Conservation (phyloP, 2,797 vertebrate species). For the Enteromius viviparus region DNA sequence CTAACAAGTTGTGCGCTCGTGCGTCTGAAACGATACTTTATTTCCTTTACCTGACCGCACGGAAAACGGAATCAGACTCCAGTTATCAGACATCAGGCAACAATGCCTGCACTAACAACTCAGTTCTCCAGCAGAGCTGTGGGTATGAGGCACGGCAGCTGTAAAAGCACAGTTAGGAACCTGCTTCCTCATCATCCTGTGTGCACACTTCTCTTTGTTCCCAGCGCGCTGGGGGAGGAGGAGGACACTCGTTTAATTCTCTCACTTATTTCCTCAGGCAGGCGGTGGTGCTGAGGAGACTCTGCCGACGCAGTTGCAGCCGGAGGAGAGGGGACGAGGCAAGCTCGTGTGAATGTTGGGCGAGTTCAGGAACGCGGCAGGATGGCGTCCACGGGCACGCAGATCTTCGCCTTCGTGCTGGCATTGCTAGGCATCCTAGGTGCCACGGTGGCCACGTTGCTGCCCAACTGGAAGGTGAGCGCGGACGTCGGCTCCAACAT, state of each 20-base stretch:
- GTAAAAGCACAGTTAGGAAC: slow-evolving; percentile 47
- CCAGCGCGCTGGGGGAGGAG: slow-evolving; percentile 48
- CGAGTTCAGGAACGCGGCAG: slow-evolving; percentile 61
- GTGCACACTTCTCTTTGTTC: slow-evolving; percentile 72
- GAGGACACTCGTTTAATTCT: slow-evolving; percentile 61
- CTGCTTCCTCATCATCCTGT: slow-evolving; percentile 54
- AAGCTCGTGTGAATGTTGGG: slow-evolving; percentile 74
- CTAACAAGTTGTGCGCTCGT: slow-evolving; percentile 5
- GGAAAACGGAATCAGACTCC: slow-evolving; percentile 7
- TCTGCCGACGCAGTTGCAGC: slow-evolving; percentile 69
- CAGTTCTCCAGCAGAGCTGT: slow-evolving; percentile 68
- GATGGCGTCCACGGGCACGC: slow-evolving; percentile 90
- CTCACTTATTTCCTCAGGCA: slow-evolving; percentile 73
- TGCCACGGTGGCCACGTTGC: slow-evolving; percentile 77
- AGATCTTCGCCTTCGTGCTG: slow-evolving; percentile 82
- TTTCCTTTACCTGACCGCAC: slow-evolving; percentile 20
- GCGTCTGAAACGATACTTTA: slow-evolving; percentile 24
- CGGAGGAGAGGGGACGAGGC: slow-evolving; percentile 63
- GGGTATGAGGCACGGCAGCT: slow-evolving; percentile 57
- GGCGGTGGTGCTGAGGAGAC: slow-evolving; percentile 65
- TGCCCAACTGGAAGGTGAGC: slow-evolving; percentile 86
- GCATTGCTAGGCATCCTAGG: slow-evolving; percentile 79
- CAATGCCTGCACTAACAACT: slow-evolving; percentile 77
- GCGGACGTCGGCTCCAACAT: slow-evolving; percentile 79
- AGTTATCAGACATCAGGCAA: slow-evolving; percentile 68